Conservation (phyloP, 2,888 invertebrate species). For the Tuta absoluta region DNA sequence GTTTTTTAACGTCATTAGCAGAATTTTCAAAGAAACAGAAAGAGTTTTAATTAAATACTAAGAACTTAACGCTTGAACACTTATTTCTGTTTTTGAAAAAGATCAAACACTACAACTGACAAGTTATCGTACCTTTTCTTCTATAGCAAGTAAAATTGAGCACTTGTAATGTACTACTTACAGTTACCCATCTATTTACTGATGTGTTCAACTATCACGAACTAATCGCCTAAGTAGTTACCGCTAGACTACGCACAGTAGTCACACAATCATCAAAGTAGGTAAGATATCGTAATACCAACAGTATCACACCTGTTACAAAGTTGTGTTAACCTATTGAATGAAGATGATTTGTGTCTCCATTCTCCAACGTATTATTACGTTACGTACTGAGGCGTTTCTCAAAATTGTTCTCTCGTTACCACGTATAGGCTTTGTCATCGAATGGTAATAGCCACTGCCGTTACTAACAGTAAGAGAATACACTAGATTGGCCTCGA, state of each 20-base stretch:
- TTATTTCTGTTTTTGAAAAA: too few relatives aligned
- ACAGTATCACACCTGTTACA: neutral
- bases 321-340: conserved; percentile 21
- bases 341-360: conserved; percentile 19
- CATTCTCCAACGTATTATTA: conserved; percentile 12
- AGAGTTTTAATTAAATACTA: too few relatives aligned
- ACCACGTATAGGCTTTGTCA: conserved; percentile 52
- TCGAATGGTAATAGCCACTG: conserved; percentile 60
- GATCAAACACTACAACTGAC: too few relatives aligned
- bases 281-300: conserved; percentile 7
- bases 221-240: conserved; percentile 4
- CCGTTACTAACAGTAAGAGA: conserved; percentile 62
- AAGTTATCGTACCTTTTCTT: too few relatives aligned
- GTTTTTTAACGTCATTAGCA: too few relatives aligned
- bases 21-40: too few relatives aligned
- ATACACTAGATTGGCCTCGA: conserved; percentile 30
- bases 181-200: neutral
- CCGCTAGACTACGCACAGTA: neutral
- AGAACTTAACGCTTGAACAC: too few relatives aligned
- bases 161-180: neutral
- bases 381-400: conserved; percentile 19
- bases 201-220: conserved; percentile 1
- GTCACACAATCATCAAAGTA: neutral
- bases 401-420: conserved; percentile 30
- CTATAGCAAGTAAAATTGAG: too few relatives aligned